phyloP scores from a whole-genome alignment of 2,113 vertebrate genomes.

The Galemys pyrenaicus region DNA sequence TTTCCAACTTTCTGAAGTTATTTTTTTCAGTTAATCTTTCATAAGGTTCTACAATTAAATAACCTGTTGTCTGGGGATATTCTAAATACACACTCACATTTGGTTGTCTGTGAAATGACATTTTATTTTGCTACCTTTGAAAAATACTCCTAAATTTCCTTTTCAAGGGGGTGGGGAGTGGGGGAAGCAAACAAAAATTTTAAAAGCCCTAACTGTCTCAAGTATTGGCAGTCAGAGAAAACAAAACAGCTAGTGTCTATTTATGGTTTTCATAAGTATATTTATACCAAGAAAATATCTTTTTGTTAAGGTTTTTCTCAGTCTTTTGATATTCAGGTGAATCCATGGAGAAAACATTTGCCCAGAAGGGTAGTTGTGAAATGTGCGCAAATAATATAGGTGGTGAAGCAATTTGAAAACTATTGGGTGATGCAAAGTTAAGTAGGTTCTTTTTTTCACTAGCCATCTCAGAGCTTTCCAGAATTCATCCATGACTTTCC shows the following conservation, averaged over 20 bases:
- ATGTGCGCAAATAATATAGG: neutral
- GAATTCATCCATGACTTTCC: neutral
- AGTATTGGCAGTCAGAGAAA: neutral
- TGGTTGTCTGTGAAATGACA: constrained; percentile 61
- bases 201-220: neutral
- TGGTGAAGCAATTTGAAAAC: constrained; percentile 40
- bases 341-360: neutral
- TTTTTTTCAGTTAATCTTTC: constrained; percentile 54
- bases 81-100: neutral
- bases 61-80: constrained; percentile 55
- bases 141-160: constrained; percentile 1
- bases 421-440: neutral
- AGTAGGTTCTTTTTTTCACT: neutral
- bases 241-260: neutral
- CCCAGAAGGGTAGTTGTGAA: neutral
- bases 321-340: constrained; percentile 21
- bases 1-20: constrained; percentile 57
- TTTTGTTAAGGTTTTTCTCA: constrained; percentile 36
- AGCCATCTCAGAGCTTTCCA: neutral
- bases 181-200: neutral
- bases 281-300: constrained; percentile 62
- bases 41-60: constrained; percentile 51
- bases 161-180: too few relatives aligned
- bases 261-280: constrained; percentile 48
- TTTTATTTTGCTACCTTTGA: constrained; percentile 73